Evolutionary conservation across 2,888 invertebrate species (phyloP).

Genomic region (Shargacucullia verbasci): DNA sequence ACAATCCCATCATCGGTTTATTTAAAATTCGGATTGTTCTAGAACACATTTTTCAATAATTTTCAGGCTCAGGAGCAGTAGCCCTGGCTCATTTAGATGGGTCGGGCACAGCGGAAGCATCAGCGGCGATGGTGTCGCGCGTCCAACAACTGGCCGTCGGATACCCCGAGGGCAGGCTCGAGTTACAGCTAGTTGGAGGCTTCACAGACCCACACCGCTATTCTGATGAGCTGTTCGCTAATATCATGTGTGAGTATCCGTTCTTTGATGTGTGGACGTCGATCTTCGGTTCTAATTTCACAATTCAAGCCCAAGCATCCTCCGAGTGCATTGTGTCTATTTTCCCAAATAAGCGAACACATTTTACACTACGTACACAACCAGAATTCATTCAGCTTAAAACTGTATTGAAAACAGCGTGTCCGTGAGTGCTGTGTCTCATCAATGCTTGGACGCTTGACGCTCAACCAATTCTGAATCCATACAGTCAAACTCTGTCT

Average conservation of each 20-base stretch:
- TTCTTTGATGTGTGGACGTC: not conserved
- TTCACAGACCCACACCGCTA: constrained; percentile 96
- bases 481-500: too few species aligned
- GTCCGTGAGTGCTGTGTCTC: too few species aligned
- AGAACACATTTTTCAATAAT: not conserved
- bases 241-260: constrained; percentile 92
- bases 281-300: too few species aligned
- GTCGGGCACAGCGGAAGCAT: constrained; percentile 95
- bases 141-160: constrained; percentile 96
- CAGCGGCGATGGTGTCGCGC: constrained; percentile 94
- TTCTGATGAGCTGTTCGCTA: constrained; percentile 96
- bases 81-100: constrained; percentile 96
- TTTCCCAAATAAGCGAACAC: too few species aligned
- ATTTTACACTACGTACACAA: too few species aligned
- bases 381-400: too few species aligned
- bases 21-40: not conserved
- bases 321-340: too few species aligned
- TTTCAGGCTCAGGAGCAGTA: constrained; percentile 95
- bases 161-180: constrained; percentile 96
- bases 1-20: too few species aligned
- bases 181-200: constrained; percentile 97
- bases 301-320: too few species aligned
- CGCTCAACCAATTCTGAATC: too few species aligned
- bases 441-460: too few species aligned
- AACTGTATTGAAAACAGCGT: too few species aligned